Evolutionary conservation across 2,888 invertebrate species (phyloP), one percentile per base, ranked within the genome.

Genomic region (Lamellibrachia satsuma): DNA sequence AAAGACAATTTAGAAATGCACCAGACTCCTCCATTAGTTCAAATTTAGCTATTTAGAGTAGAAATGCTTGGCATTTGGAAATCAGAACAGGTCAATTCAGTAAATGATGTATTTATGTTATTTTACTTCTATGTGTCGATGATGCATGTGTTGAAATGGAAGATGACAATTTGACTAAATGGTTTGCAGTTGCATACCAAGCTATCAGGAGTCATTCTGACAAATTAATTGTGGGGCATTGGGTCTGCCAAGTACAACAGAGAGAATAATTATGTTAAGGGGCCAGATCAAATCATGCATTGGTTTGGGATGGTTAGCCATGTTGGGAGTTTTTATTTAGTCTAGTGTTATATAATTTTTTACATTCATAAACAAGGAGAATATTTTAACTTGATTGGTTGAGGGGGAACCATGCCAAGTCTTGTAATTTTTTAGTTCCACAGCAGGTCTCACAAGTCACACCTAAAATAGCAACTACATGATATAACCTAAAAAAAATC

Each of bases 21-120:
- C 75, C 75, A 75, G 15, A 4, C 22, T 75, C 22, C 15, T 22
- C 0, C 75, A 15, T 75, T 15, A 75, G 75, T n/a, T 22, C 22
- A 75, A n/a, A 75, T 75, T 75, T 15, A 75, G 75, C 22, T 75
- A 75, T 75, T 75, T 75, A 75, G 75, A 15, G 22, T 75, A 75
- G 22, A 75, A 75, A 75, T n/a, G n/a, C 75, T 75, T 75, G 75
- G n/a, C 75, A 75, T 75, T 75, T 75, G 75, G 75, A 75, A 75
- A 75, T 75, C 15, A 57, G 57, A 57, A 57, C 57, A 57, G 15
- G 57, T 57, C 57, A 7, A 57, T 57, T 57, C 57, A 57, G 57
- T 57, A 57, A 8, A 57, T 57, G 4, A 15, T 57, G 15, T 15
- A 7, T 57, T 57, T 75, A 75, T 75, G 6, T 75, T 22, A 39